phyloP scores from a whole-genome alignment of 2,797 vertebrate genomes.

The Characodon lateralis region DNA sequence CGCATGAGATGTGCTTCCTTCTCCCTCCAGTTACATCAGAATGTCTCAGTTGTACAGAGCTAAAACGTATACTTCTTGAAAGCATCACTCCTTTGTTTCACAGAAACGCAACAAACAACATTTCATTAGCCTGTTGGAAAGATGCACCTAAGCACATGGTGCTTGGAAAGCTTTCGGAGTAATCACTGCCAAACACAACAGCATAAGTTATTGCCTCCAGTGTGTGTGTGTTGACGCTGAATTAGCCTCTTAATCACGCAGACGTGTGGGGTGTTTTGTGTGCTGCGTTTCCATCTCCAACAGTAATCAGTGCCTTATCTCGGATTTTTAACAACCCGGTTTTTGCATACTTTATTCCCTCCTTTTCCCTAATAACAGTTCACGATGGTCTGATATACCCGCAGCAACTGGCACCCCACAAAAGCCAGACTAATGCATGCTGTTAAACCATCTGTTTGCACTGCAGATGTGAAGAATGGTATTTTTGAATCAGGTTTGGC shows the following conservation, averaged over 20 bases:
- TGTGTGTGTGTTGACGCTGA: constrained; percentile 48
- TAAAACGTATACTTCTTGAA: neutral
- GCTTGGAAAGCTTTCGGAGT: neutral
- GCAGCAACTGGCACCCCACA: neutral
- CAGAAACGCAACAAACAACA: neutral
- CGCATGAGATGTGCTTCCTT: neutral
- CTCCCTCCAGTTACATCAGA: neutral
- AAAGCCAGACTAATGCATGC: constrained; percentile 8
- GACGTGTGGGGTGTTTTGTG: constrained; percentile 28
- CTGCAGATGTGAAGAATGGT: neutral
- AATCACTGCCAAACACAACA: neutral
- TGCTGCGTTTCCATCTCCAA: constrained; percentile 8
- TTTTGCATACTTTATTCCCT: constrained; percentile 22
- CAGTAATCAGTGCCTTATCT: constrained; percentile 10
- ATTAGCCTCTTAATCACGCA: constrained; percentile 42
- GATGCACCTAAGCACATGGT: neutral
- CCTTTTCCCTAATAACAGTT: neutral
- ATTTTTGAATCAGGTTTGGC: constrained; percentile 14
- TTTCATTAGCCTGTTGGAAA: neutral
- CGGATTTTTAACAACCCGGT: neutral
- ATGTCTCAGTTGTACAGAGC: neutral
- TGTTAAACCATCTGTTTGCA: constrained; percentile 23
- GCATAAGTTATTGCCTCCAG: neutral
- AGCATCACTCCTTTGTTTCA: neutral
- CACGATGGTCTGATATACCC: constrained; percentile 18